Conservation (phyloP, 2,888 invertebrate species). For the Dione vanillae region DNA sequence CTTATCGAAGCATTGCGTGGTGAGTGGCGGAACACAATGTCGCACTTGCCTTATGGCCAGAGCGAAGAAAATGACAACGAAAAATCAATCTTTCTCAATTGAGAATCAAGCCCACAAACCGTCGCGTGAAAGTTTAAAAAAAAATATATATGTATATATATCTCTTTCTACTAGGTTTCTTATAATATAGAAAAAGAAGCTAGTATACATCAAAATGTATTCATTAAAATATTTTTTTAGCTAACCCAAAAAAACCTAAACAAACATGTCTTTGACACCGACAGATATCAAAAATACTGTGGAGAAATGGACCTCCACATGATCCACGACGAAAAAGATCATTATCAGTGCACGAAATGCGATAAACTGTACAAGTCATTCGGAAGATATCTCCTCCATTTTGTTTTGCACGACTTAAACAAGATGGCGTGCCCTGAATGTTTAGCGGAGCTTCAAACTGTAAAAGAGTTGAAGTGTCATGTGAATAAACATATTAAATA, state of each 20-base stretch:
- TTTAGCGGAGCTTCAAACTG: rapidly evolving
- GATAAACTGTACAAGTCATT: constrained; percentile 13
- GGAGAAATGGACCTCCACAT: background rate
- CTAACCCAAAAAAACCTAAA: background rate
- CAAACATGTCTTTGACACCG: background rate
- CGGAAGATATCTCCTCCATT: constrained; percentile 53
- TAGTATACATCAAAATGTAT: too few species aligned
- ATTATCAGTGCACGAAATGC: constrained; percentile 53
- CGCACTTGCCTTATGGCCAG: too few species aligned
- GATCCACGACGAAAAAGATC: background rate
- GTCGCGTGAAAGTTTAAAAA: too few species aligned
- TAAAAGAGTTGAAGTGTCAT: constrained; percentile 40
- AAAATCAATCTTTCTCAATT: too few species aligned
- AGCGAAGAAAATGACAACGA: too few species aligned
- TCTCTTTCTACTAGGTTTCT: too few species aligned
- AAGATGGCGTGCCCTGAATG: constrained; percentile 54
- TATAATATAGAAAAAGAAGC: too few species aligned
- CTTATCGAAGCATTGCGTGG: too few species aligned
- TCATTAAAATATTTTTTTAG: background rate
- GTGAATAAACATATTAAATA: constrained; percentile 51
- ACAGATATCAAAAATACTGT: background rate
- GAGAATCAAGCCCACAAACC: too few species aligned
- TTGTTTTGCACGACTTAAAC: constrained; percentile 48
- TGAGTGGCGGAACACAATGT: too few species aligned
- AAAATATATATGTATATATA: too few species aligned